These are phyloP conservation scores for Paracentrotus lividus DNA, from an alignment of 53 echinoderm and acorn worm species.

Conservation along the genomic window DNA sequence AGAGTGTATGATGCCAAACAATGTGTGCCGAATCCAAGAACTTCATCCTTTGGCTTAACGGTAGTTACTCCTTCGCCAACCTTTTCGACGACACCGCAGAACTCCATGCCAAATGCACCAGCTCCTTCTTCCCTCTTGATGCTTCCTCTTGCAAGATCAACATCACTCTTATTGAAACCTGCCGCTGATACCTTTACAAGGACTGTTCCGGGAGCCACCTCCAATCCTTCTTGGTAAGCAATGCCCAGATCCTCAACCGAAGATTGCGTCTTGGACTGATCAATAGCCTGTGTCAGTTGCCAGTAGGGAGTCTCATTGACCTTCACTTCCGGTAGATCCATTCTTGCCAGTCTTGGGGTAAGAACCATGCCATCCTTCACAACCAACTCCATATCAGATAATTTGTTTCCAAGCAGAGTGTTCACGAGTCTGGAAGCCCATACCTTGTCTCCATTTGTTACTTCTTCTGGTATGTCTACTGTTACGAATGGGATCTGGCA, in stretches of 20 bases:
- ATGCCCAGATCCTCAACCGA: conserved; percentile 79
- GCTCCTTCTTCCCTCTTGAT: background rate
- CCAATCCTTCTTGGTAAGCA: conserved; percentile 10
- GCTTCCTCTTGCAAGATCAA: conserved; percentile 35
- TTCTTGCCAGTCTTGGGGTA: conserved; percentile 73
- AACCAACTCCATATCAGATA: conserved; percentile 60
- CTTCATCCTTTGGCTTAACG: conserved; percentile 81
- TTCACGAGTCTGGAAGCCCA: conserved; percentile 30
- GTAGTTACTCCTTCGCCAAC: conserved; percentile 79
- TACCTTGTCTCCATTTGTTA: conserved; percentile 62
- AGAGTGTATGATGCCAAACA: conserved; percentile 84
- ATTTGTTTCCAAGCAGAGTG: conserved; percentile 35
- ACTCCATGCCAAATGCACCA: conserved; percentile 77
- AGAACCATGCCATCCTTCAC: conserved; percentile 65
- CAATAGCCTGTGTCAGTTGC: conserved; percentile 63
- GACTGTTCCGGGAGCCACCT: conserved; percentile 57
- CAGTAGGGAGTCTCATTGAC: conserved; percentile 77
- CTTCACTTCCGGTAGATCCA: conserved; percentile 51
- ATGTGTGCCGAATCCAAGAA: conserved; percentile 78
- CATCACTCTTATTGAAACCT: conserved; percentile 77
- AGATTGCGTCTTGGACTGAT: conserved; percentile 44
- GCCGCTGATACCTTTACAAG: conserved; percentile 71
- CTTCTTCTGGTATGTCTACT: conserved; percentile 69
- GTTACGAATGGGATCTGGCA: conserved; percentile 76
- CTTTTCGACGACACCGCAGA: conserved; percentile 78